These are phyloP conservation scores for Aldrovandia affinis DNA, from an alignment of 2,797 vertebrate species.

Conservation along the genomic window DNA sequence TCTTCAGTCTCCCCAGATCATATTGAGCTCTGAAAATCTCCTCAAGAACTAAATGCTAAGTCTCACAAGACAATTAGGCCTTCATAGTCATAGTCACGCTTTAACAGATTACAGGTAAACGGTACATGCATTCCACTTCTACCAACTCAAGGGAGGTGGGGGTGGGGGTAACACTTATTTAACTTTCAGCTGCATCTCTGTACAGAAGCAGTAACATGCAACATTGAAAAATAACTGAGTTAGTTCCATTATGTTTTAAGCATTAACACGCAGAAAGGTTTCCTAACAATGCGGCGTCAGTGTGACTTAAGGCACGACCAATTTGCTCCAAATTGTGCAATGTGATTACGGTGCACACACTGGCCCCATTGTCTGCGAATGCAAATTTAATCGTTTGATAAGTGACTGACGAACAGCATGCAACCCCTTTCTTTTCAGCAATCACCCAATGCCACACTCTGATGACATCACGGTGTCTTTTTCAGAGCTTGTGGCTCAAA, in stretches of 20 bases:
- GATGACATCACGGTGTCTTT: not conserved
- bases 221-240: not conserved
- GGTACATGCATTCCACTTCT: not conserved
- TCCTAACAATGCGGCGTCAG: not conserved
- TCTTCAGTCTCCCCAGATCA: slow-evolving; percentile 3
- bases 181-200: not conserved
- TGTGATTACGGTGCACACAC: slow-evolving; percentile 34
- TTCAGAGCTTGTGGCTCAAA: not conserved
- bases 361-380: slow-evolving; percentile 47
- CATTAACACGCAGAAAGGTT: too few relatives aligned
- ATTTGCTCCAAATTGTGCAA: slow-evolving; percentile 45
- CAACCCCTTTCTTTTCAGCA: slow-evolving; percentile 40
- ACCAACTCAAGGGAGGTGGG: not conserved
- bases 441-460: not conserved
- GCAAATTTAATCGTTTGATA: slow-evolving; percentile 51
- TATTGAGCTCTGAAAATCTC: slow-evolving; percentile 8
- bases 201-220: not conserved
- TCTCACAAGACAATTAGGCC: not conserved
- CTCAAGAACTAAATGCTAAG: not conserved
- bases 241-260: not conserved
- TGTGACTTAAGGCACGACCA: not conserved
- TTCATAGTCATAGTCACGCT: not conserved
- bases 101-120: slow-evolving; percentile 6
- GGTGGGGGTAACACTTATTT: not conserved
- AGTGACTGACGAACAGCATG: slow-evolving; percentile 44